Evolutionary conservation across 2,113 vertebrate species (phyloP), one percentile per base, ranked within the genome.

Genomic region (Rhadina sibilatrix): DNA sequence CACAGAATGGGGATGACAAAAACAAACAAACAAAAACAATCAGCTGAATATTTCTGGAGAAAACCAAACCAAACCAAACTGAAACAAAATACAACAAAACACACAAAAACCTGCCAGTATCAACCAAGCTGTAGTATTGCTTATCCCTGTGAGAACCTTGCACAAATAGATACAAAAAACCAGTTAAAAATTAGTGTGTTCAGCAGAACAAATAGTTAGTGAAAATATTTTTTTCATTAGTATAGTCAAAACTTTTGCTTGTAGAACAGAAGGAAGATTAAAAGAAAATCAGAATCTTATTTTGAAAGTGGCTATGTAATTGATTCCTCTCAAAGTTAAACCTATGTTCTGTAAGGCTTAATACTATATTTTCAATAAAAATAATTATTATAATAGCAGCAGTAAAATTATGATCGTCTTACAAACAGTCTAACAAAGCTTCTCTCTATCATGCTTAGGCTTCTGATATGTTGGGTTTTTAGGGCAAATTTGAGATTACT

Each of bases 1-100:
- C 20, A 40, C 5, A 44, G 14, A 6, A n/a, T 12, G 6, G 12
- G 2, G 13, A 40, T 12, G 6, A 38, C 5, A 1, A 28, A 38
- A 33, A 31, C 7, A 24, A 22, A 31, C 5, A 9, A 23, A 9
- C 25, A 5, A 15, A 6, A 27, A 24, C 4, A 11, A 65, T 40
- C 15, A 63, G 4, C 5, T 56, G 12, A 31, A 33, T 8, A 12
- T 83, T 71, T 84, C 23, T 53, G 27, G 12, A 53, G 28, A 57
- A 78, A 79, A 75, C 2, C 17, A 65, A 76, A n/a, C 21, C 21
- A n/a, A 57, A 47, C 1, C 9, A 54, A 44, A 57, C 33, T 18
- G 4, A 86, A 87, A 53, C 12, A n/a, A 71, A 70, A 54, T 7
- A 23, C 9, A 83, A 49, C 5, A 31, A 42, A 65, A 50, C 1